Conservation (phyloP, 1,140 invertebrate genomes). For the Phenacoccus solenopsis region DNA sequence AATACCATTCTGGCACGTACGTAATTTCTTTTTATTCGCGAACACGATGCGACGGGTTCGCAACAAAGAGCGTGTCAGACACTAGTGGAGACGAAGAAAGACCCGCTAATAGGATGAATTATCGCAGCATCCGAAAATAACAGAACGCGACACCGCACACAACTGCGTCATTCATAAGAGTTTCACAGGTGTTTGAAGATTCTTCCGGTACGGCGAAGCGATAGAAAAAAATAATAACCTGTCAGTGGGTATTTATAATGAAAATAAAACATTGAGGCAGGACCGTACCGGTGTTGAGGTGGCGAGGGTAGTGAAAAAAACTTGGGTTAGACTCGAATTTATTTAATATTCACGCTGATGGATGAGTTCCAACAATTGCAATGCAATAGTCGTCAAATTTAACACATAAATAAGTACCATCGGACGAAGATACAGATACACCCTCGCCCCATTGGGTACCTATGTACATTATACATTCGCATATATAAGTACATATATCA, state of each 20-base stretch:
- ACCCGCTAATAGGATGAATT: too few species aligned
- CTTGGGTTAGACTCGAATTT: neutral
- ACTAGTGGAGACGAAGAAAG: too few species aligned
- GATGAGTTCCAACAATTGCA: neutral
- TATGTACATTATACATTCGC: neutral
- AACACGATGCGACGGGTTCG: too few species aligned
- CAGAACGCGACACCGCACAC: too few species aligned
- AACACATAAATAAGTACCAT: neutral
- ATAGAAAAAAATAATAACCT: neutral
- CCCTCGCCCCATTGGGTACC: neutral
- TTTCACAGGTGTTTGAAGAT: neutral
- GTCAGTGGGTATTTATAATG: neutral
- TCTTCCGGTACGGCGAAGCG: neutral
- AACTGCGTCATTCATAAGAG: neutral
- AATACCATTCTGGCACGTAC: too few species aligned
- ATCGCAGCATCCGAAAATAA: too few species aligned
- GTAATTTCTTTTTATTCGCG: too few species aligned
- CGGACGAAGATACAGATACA: neutral
- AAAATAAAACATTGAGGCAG: conserved; percentile 2
- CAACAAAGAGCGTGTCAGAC: too few species aligned
- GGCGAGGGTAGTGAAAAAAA: neutral
- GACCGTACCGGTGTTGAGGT: neutral
- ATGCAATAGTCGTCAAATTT: conserved; percentile 2
- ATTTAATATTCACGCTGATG: conserved; percentile 2
- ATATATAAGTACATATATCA: neutral